Base-by-base conservation (phyloP, 2,888 invertebrate species). In the Thalpophila matura region DNA sequence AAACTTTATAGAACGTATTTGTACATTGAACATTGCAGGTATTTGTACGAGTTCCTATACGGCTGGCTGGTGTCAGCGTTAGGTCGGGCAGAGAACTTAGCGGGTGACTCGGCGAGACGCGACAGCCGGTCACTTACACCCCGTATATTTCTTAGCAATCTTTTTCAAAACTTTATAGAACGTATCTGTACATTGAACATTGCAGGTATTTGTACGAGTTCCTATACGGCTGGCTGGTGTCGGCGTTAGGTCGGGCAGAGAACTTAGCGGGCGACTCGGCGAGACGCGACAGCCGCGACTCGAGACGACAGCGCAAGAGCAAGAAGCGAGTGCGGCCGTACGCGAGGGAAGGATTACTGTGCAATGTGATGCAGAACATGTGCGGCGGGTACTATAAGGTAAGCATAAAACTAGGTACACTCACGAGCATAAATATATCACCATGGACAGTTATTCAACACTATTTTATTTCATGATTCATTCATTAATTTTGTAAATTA, bases 341-440 rank as follows among this genome's bases (percentile, higher is more conserved):
- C 84, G 97, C 97, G 26, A 95, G 97, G 65, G 99, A 99, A 86
- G 97, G 98, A 42, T 96, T 98, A n/a, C 96, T 98, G 89, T 97
- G 97, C 81, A 99, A 99, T 90, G 98, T 98, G 0, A 95, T 98
- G 93, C 98, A 99, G 89, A 98, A 98, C 88, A 97, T 99, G 96
- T 98, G 98, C 89, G 99, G 99, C 1, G 99, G 99, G 5, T 99
- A 98, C 89, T 99, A 98, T 86, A 99, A 99, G 96, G 98, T 97
- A 87, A n/a, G n/a, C n/a, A n/a, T n/a, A n/a, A n/a, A n/a, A n/a
- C n/a, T n/a, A n/a, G n/a, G n/a, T n/a, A n/a, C n/a, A n/a, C n/a
- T n/a, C n/a, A n/a, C n/a, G n/a, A n/a, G n/a, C n/a, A n/a, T n/a
- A n/a, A n/a, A n/a, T n/a, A n/a, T n/a, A n/a, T n/a, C n/a, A n/a